A percentile compares a stretch with the other conserved stretches of the same genome.
phyloP scores from a whole-genome alignment of 2,888 invertebrate species.

The Dicranocentrus wangi region DNA sequence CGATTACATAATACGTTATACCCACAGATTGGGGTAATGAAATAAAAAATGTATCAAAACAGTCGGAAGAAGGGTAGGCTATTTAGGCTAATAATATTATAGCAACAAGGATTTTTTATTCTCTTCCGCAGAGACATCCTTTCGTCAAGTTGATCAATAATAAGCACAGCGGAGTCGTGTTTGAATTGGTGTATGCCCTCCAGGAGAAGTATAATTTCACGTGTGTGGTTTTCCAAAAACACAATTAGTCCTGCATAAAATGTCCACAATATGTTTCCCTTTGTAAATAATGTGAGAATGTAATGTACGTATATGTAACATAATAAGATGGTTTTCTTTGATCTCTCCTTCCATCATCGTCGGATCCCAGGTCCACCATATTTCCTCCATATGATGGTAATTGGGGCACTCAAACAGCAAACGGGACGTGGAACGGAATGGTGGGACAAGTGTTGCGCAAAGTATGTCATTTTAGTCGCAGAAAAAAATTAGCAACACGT shows the following conservation, averaged over 20 bases:
- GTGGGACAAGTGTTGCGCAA: constrained; percentile 68
- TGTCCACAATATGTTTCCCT: background rate
- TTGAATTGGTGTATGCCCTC: constrained; percentile 68
- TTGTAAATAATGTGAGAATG: background rate
- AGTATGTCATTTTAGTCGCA: constrained; percentile 42
- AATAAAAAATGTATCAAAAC: no score
- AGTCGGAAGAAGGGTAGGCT: no score
- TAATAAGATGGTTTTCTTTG: background rate
- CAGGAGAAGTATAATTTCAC: constrained; percentile 68
- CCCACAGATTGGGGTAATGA: no score
- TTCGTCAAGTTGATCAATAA: constrained; percentile 59
- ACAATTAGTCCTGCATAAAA: background rate
- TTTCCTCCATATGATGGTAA: constrained; percentile 69
- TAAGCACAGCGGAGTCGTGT: constrained; percentile 66
- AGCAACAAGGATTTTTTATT: background rate
- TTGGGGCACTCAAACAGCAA: constrained; percentile 64
- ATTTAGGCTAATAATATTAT: no score
- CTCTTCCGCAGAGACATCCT: constrained; percentile 61
- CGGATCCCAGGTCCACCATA: constrained; percentile 44
- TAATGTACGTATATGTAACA: no score
- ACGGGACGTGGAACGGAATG: constrained; percentile 73
- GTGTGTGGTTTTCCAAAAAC: constrained; percentile 40
- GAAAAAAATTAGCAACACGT: background rate
- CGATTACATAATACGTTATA: background rate
- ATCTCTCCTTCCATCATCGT: background rate